phyloP scores from a whole-genome alignment of 1,140 invertebrate genomes.

The Scaptomyza hsui region DNA sequence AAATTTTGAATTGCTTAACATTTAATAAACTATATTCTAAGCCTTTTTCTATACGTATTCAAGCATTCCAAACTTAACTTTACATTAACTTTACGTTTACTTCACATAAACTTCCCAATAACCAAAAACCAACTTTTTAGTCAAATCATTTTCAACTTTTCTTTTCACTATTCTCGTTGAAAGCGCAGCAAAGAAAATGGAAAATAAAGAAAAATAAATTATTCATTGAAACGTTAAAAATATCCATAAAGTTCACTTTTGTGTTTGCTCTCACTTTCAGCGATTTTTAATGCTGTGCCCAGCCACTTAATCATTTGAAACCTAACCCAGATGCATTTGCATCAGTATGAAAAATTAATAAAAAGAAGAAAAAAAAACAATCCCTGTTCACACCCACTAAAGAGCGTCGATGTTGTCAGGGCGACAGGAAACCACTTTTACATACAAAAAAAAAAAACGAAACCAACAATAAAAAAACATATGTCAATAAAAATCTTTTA shows the following conservation, averaged over 20 bases:
- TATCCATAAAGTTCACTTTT: conserved; percentile 66
- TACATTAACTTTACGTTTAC: too few species aligned
- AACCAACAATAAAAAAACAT: conserved; percentile 52
- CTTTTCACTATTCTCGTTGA: neutral
- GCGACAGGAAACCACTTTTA: conserved; percentile 65
- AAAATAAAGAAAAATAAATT: conserved; percentile 67
- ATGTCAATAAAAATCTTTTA: conserved; percentile 80
- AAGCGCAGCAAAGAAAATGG: conserved; percentile 14
- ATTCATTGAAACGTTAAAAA: conserved; percentile 67
- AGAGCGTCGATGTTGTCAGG: conserved; percentile 35
- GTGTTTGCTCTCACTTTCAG: conserved; percentile 65
- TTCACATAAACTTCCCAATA: neutral
- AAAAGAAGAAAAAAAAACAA: conserved; percentile 24
- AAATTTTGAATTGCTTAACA: too few species aligned
- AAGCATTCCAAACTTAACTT: neutral
- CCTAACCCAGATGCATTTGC: conserved; percentile 33
- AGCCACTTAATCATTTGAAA: conserved; percentile 28
- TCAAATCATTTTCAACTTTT: neutral
- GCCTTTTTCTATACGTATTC: too few species aligned
- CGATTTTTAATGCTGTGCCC: conserved; percentile 9
- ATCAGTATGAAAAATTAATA: conserved; percentile 56
- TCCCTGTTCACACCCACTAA: conserved; percentile 77
- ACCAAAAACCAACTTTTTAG: neutral
- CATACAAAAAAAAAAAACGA: conserved; percentile 12
- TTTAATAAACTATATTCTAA: too few species aligned